Evolutionary conservation across 1,140 invertebrate genomes (phyloP).

Genomic region (Asbolus verrucosus): DNA sequence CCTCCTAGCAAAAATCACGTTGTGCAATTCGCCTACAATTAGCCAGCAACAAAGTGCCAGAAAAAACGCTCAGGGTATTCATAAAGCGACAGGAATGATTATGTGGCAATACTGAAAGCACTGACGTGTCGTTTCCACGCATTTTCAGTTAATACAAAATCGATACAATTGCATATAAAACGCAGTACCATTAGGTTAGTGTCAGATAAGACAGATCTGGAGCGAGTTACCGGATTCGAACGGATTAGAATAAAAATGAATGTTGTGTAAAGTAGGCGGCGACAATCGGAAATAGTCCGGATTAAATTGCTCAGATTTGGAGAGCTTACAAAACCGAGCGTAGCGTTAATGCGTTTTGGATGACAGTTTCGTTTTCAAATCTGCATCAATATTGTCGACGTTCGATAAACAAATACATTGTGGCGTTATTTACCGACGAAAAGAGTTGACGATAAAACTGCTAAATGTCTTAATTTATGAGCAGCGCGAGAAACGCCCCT

Average conservation of each 20-base stretch:
- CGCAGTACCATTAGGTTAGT: constrained; percentile 27
- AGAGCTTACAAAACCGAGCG: constrained; percentile 31
- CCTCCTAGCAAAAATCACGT: neutral
- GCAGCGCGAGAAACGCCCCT: neutral
- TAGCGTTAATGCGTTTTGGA: constrained; percentile 44
- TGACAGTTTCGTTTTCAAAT: constrained; percentile 40
- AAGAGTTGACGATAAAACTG: constrained; percentile 25
- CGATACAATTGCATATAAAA: constrained; percentile 32
- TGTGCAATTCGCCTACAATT: too few species aligned
- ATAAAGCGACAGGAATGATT: neutral
- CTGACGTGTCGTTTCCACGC: neutral
- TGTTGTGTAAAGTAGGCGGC: constrained; percentile 48
- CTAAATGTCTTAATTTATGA: constrained; percentile 14
- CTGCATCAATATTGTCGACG: constrained; percentile 24
- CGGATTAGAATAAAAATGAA: constrained; percentile 51
- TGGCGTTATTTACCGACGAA: constrained; percentile 24
- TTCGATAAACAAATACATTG: constrained; percentile 15
- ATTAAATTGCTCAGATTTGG: constrained; percentile 45
- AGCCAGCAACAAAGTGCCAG: too few species aligned
- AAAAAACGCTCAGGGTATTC: neutral
- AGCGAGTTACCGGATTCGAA: constrained; percentile 38
- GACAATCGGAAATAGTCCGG: constrained; percentile 48
- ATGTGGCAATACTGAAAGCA: neutral
- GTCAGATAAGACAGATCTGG: constrained; percentile 38
- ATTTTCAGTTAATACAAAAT: constrained; percentile 8